Evolutionary conservation across 2,797 vertebrate species (phyloP).

Genomic region (Dicrostonyx torquatus): DNA sequence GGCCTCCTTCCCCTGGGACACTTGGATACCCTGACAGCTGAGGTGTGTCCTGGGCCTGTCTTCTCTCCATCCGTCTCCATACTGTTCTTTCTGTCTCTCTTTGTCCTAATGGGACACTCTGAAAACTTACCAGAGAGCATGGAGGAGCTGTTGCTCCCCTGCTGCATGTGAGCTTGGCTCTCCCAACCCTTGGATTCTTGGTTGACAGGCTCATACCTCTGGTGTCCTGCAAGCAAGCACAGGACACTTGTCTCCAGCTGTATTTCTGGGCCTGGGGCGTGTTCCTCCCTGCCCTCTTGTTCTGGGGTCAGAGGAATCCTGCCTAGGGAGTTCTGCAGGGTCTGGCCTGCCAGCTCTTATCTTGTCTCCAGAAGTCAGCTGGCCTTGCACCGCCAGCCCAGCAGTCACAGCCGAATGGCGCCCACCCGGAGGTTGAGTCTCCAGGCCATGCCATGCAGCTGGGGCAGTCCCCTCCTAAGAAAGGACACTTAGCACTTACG

Average conservation of each 20-base stretch:
- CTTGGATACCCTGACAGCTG: background rate
- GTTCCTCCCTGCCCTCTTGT: background rate
- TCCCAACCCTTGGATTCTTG: background rate
- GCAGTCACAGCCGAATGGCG: background rate
- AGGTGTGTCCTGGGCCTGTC: background rate
- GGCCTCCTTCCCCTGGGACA: no score
- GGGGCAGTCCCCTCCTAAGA: background rate
- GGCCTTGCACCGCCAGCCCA: background rate
- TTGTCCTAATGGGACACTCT: no score
- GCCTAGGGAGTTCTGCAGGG: conserved; percentile 57
- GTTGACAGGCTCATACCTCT: background rate
- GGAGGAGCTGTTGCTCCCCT: background rate
- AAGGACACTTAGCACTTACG: background rate
- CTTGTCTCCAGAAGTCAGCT: conserved; percentile 48
- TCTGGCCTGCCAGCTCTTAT: conserved; percentile 49
- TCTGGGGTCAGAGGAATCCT: conserved; percentile 59
- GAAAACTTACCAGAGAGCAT: background rate
- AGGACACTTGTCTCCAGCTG: background rate
- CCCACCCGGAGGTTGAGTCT: conserved; percentile 14
- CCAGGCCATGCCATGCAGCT: background rate
- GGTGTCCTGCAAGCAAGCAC: no score
- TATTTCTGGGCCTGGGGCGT: background rate
- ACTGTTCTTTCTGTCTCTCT: background rate
- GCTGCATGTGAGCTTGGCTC: background rate
- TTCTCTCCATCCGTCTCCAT: background rate